Evolutionary conservation across 2,888 invertebrate species (phyloP), one percentile per base, ranked within the genome.

Genomic region (Calliscelio sp.): DNA sequence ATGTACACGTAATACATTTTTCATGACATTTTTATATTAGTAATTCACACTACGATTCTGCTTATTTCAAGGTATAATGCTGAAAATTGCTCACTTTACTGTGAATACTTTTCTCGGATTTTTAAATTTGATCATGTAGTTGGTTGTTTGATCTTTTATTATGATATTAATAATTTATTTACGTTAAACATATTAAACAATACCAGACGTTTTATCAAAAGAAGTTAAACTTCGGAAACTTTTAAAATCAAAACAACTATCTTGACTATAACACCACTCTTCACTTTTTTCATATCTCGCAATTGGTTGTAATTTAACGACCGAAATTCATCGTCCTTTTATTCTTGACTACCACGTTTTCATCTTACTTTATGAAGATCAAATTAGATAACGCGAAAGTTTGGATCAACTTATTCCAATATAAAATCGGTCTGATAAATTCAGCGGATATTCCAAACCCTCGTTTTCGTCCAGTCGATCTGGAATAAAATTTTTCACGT

Each of bases 381-480:
- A 65, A 75, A 65, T 65, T 46, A 55, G 75, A 75, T 75, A 75
- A 75, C 22, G 24, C 18, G 18, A 65, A 65, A 75, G 44, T 65
- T 75, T 11, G 46, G 20, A 18, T 22, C n/a, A 65, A 75, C 65
- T 75, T 74, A 53, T 53, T 63, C 41, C 24, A 35, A 25, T 32
- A 28, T 53, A 53, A 74, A 74, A 63, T 63, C 16, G 14, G 18
- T 3, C n/a, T 5, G 74, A 61, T 63, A 74, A 74, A 63, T 53
- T n/a, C 38, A 1, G 7, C 4, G 11, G 28, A 41, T n/a, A n/a
- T n/a, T n/a, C n/a, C n/a, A n/a, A n/a, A n/a, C n/a, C n/a, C n/a
- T n/a, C n/a, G n/a, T n/a, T n/a, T n/a, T n/a, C n/a, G n/a, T n/a
- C n/a, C n/a, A 61, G 22, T 53, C 49, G 14, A 28, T 38, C 7